These are phyloP conservation scores for Peromyscus eremicus DNA, from an alignment of 2,797 vertebrate genomes.

Conservation along the genomic window DNA sequence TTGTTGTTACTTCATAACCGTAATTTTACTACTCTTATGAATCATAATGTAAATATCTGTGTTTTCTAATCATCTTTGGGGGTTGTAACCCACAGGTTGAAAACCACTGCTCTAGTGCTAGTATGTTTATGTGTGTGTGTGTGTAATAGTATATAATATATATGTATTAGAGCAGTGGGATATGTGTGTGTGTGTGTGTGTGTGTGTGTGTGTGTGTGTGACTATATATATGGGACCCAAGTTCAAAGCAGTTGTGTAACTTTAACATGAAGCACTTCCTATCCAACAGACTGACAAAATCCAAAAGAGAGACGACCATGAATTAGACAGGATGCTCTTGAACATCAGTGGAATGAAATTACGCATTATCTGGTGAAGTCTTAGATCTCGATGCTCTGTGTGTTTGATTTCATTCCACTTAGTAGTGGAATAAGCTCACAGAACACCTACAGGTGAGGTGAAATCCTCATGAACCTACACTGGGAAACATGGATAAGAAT, in stretches of 20 bases:
- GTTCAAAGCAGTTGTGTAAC: background rate
- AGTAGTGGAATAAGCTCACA: background rate
- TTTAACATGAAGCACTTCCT: background rate
- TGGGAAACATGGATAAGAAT: background rate
- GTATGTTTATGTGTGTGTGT: too few relatives aligned
- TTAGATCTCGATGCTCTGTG: background rate
- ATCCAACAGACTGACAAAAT: background rate
- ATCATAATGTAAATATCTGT: background rate
- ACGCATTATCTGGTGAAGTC: background rate
- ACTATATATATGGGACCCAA: background rate
- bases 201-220: too few relatives aligned
- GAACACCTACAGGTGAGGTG: background rate
- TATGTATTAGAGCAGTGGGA: too few relatives aligned
- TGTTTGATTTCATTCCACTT: background rate
- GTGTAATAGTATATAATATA: too few relatives aligned
- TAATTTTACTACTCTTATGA: background rate
- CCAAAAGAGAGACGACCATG: background rate
- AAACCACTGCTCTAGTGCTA: background rate
- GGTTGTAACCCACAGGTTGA: background rate
- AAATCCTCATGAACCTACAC: background rate
- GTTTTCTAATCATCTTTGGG: background rate
- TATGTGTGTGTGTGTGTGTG: too few relatives aligned
- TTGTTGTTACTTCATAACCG: background rate
- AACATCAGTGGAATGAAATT: background rate
- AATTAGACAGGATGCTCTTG: background rate